These are phyloP conservation scores for Leuciscus idus DNA, from an alignment of 2,113 vertebrate species.

Conservation along the genomic window DNA sequence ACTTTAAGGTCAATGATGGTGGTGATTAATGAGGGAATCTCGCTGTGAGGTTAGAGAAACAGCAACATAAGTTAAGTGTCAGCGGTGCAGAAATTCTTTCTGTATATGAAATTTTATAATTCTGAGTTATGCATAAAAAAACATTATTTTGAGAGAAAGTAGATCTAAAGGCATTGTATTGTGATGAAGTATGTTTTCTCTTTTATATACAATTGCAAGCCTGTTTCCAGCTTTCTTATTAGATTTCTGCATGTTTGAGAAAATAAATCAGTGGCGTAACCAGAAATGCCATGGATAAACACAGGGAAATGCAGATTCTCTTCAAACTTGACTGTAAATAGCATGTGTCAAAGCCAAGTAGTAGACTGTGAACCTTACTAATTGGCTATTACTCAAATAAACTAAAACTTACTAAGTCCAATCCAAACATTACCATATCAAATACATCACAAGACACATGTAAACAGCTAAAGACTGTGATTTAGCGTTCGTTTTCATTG, in stretches of 20 bases:
- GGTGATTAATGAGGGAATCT: not conserved
- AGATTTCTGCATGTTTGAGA: slow-evolving; percentile 29
- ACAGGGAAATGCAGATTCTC: not conserved
- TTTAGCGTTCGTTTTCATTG: slow-evolving; percentile 1
- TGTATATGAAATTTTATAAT: not conserved
- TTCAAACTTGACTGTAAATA: slow-evolving; percentile 1
- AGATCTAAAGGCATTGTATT: not conserved
- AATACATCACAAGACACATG: not conserved
- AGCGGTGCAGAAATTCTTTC: not conserved
- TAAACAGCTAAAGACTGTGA: slow-evolving; percentile 29
- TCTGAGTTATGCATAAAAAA: not conserved
- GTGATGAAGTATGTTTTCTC: not conserved
- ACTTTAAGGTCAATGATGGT: not conserved
- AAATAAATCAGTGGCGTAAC: not conserved
- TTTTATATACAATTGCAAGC: not conserved
- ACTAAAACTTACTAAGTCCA: not conserved
- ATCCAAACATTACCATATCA: slow-evolving; percentile 10
- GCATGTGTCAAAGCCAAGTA: not conserved
- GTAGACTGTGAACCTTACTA: not conserved
- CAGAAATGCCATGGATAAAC: slow-evolving; percentile 27
- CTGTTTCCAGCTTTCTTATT: slow-evolving; percentile 10
- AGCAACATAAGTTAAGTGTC: not conserved
- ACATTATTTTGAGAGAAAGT: not conserved
- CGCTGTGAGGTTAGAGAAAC: not conserved
- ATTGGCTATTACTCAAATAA: not conserved